Evolutionary conservation across 2,797 vertebrate genomes (phyloP).

Genomic region (Hozukius guyotensis): DNA sequence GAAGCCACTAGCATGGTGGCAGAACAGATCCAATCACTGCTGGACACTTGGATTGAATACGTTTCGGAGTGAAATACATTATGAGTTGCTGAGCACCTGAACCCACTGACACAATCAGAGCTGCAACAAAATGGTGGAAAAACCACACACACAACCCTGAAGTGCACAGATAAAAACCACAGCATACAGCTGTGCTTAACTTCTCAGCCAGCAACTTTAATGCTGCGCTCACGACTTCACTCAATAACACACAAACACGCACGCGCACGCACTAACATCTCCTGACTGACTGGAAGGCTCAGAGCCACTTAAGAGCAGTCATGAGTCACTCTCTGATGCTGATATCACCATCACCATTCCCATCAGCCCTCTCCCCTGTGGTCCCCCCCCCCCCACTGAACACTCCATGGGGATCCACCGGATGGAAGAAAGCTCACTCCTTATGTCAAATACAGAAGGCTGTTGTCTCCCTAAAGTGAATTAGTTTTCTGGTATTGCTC

Average conservation of each 20-base stretch:
- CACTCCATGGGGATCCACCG: conserved; percentile 29
- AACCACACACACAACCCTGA: conserved; percentile 18
- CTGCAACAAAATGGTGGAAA: conserved; percentile 7
- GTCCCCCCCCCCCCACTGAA: not conserved
- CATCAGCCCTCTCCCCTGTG: conserved; percentile 61
- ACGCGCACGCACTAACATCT: conserved; percentile 19
- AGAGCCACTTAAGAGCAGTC: conserved; percentile 57
- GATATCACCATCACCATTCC: conserved; percentile 71
- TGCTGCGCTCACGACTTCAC: conserved; percentile 11
- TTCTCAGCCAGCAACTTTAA: conserved; percentile 16
- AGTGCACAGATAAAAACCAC: conserved; percentile 6
- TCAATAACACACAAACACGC: not conserved
- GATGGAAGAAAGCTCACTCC: conserved; percentile 30
- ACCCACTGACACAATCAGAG: not conserved
- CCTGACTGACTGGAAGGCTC: conserved; percentile 63
- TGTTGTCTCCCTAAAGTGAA: conserved; percentile 41
- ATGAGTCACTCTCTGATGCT: conserved; percentile 68
- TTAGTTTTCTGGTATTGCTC: conserved; percentile 34
- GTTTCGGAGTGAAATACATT: not conserved
- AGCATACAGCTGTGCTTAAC: conserved; percentile 13
- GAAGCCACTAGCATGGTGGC: not conserved
- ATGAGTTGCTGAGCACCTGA: not conserved
- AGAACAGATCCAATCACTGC: not conserved
- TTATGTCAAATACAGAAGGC: conserved; percentile 47
- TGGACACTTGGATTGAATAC: not conserved